Conservation (phyloP, 2,113 vertebrate species). For the Hydrochoerus hydrochaeris region DNA sequence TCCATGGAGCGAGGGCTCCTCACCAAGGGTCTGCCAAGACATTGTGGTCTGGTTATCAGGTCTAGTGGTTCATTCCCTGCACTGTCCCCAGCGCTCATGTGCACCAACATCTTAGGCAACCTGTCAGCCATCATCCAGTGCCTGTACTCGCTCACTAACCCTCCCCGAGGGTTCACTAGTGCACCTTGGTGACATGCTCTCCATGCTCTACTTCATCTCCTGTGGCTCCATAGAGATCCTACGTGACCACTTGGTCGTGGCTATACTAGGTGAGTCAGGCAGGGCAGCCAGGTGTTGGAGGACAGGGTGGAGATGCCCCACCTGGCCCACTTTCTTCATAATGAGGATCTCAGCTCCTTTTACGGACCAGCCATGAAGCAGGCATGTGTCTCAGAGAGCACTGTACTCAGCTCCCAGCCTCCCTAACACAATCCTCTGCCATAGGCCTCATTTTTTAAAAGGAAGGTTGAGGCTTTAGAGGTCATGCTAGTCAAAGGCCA, state of each 20-base stretch:
- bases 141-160: conserved; percentile 95
- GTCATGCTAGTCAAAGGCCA: background rate
- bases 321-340: background rate
- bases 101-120: conserved; percentile 98
- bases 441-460: background rate
- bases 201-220: conserved; percentile 98
- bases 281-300: fast-evolving
- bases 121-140: conserved; percentile 99
- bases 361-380: conserved; percentile 84
- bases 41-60: background rate
- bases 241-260: conserved; percentile 95
- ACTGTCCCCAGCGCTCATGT: conserved; percentile 94
- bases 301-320: background rate
- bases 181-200: conserved; percentile 96
- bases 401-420: background rate
- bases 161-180: conserved; percentile 97
- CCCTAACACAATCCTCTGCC: background rate
- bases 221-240: conserved; percentile 98
- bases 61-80: background rate
- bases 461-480: background rate
- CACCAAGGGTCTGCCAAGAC: background rate
- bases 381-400: conserved; percentile 25
- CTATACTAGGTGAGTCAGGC: conserved; percentile 92
- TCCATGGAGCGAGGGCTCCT: background rate
- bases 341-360: background rate